phyloP scores from a whole-genome alignment of 2,113 vertebrate species.

The Pterocles gutturalis region DNA sequence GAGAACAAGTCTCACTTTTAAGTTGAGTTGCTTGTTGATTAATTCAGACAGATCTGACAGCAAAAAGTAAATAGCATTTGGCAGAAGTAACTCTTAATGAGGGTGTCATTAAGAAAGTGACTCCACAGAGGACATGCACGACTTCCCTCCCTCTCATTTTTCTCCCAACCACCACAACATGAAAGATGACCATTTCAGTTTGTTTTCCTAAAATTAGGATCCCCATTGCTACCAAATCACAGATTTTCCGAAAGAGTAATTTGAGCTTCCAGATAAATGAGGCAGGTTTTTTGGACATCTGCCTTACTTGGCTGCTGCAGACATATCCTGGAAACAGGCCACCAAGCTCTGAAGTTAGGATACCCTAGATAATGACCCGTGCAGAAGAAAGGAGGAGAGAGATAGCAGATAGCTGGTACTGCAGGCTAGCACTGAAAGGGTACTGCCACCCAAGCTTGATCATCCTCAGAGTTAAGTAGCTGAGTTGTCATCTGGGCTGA shows the following conservation, averaged over 20 bases:
- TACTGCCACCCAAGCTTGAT: not conserved
- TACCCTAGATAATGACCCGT: not conserved
- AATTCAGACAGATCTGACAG: slow-evolving; percentile 45
- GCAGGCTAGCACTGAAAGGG: not conserved
- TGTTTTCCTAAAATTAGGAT: slow-evolving; percentile 18
- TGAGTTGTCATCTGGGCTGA: not conserved
- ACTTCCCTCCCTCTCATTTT: not conserved
- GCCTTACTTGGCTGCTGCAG: not conserved
- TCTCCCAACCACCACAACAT: not conserved
- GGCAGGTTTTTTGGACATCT: not conserved
- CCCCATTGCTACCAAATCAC: not conserved
- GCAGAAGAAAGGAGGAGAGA: not conserved
- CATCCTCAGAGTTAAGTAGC: not conserved
- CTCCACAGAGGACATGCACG: not conserved
- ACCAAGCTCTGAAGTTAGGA: not conserved
- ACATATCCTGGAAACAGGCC: not conserved
- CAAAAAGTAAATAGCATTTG: slow-evolving; percentile 48
- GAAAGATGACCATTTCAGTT: not conserved
- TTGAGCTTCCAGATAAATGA: slow-evolving; percentile 19
- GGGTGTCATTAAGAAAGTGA: slow-evolving; percentile 8
- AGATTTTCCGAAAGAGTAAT: not conserved
- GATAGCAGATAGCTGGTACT: not conserved
- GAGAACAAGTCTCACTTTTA: slow-evolving; percentile 9
- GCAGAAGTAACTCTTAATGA: slow-evolving; percentile 44
- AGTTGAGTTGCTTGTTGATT: not conserved